Conservation (phyloP, 2,888 invertebrate species). For the Rutpela maculata region DNA sequence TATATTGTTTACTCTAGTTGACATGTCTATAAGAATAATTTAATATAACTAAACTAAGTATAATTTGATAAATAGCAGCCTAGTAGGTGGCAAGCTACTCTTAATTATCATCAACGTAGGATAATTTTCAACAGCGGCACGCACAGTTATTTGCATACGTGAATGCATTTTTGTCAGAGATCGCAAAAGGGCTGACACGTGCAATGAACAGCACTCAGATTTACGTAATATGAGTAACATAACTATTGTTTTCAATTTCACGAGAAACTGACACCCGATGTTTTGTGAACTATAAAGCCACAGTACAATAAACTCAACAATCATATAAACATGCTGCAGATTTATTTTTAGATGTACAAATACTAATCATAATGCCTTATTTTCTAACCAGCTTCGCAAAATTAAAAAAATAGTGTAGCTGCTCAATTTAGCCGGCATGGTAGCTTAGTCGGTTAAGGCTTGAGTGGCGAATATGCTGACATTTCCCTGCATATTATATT, state of each 20-base stretch:
- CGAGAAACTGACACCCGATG: background rate
- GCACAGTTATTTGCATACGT: background rate
- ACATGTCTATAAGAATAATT: too few species aligned
- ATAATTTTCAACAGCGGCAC: background rate
- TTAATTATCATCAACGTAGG: background rate
- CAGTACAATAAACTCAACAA: conserved; percentile 3
- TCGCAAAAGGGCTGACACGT: conserved; percentile 2
- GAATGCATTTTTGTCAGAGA: background rate
- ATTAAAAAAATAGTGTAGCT: too few species aligned
- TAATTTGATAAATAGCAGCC: too few species aligned
- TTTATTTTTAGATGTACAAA: background rate
- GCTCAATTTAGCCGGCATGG: too few species aligned
- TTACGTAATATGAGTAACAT: background rate
- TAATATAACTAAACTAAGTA: too few species aligned
- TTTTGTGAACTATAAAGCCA: conserved; percentile 1
- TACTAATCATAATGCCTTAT: background rate
- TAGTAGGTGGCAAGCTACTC: background rate
- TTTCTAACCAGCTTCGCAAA: too few species aligned
- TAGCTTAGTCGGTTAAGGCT: too few species aligned
- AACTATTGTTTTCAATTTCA: background rate
- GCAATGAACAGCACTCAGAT: background rate
- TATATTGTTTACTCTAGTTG: too few species aligned
- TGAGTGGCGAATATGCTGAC: too few species aligned
- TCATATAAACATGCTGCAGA: background rate
- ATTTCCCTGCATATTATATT: too few species aligned